Evolutionary conservation across 2,113 vertebrate genomes (phyloP).

Genomic region (Sinocyclocheilus grahami): DNA sequence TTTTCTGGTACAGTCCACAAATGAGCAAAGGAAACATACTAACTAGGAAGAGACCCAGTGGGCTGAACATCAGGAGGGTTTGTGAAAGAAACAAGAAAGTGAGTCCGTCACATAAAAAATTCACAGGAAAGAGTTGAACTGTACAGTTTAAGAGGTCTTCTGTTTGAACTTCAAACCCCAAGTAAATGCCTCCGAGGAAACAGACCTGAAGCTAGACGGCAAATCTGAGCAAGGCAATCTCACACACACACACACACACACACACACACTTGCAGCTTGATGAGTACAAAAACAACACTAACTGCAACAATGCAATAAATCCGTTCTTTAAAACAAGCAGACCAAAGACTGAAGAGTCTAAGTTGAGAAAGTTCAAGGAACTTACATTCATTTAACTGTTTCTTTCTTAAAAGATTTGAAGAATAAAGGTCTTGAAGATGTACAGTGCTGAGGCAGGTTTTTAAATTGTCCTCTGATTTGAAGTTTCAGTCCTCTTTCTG

Average conservation of each 20-base stretch:
- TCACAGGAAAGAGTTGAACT: not conserved
- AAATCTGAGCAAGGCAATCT: not conserved
- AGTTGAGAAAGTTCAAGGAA: conserved; percentile 14
- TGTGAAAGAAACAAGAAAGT: not conserved
- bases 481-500: conserved; percentile 23
- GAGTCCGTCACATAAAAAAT: conserved; percentile 34
- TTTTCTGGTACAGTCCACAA: conserved; percentile 28
- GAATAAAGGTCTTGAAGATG: not conserved
- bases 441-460: conserved; percentile 28
- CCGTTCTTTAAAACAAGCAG: conserved; percentile 27
- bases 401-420: conserved; percentile 32
- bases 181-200: not conserved
- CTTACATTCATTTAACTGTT: conserved; percentile 32
- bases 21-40: not conserved
- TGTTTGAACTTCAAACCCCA: not conserved
- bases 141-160: not conserved
- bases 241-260: not conserved
- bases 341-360: not conserved
- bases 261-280: not conserved
- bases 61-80: conserved; percentile 20
- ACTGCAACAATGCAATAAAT: not conserved
- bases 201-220: not conserved
- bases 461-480: conserved; percentile 33
- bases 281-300: not conserved
- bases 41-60: conserved; percentile 14